Base-by-base conservation (phyloP, 2,888 invertebrate genomes). In the Drosophila infuscata region DNA sequence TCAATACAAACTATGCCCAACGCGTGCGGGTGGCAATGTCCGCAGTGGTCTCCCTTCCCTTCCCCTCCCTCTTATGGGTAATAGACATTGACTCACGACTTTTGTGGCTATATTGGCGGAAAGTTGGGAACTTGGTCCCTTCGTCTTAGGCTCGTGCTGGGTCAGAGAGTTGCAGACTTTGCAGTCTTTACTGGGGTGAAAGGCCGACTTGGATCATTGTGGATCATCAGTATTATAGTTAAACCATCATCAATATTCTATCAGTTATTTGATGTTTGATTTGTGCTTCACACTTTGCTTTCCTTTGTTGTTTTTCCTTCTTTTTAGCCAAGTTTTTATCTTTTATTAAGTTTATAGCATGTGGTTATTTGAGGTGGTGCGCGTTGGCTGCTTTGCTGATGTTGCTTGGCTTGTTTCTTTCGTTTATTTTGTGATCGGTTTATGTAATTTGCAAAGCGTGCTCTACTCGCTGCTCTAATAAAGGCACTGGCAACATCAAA, bases 381-480 rank as follows among this genome's bases (percentile, higher is more conserved):
- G 84, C 83, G 72, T 83, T 60, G 52, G 63, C 56, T 75, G 63
- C 58, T 80, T 75, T 70, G 70, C 74, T 74, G 73, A 57, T 69
- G 68, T 73, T 69, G 63, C 62, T 85, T 71, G 58, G 64, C 70
- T 63, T 35, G 56, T 43, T 81, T 64, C 58, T 60, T 70, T 67
- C 58, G 63, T 67, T 62, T 70, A 35, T 41, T 61, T 70, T 60
- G 15, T 53, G 36, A 52, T 73, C 38, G 60, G 52, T 79, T 84
- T 85, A 88, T 89, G 76, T 89, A 88, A 88, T 88, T 81, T 49
- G 63, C 79, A 66, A 85, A 85, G 87, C 83, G 87, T 88, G 84
- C 84, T 82, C 72, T 53, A 73, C 65, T 61, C 53, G 11, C 58
- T 70, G 70, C 79, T 81, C 80, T 71, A 85, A 79, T 88, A 88